These are phyloP conservation scores for Hipparchia semele DNA, from an alignment of 2,888 invertebrate genomes.

Conservation along the genomic window DNA sequence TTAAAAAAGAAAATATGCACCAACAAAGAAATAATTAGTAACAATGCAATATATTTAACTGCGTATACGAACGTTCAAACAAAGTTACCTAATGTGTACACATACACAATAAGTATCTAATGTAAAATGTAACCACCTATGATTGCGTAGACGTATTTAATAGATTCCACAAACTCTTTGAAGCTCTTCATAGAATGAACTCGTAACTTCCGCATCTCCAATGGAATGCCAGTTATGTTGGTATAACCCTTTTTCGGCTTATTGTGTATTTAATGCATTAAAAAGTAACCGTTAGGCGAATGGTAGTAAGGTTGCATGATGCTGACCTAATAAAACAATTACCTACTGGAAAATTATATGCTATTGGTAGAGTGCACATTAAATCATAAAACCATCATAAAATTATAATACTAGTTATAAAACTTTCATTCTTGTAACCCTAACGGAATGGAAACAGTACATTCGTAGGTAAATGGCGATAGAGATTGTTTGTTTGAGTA, in stretches of 20 bases:
- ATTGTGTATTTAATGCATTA: conserved; percentile 44
- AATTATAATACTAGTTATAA: neutral
- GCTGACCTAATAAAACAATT: neutral
- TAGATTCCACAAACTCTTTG: conserved; percentile 13
- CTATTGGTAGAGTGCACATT: neutral
- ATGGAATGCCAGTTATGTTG: conserved; percentile 43
- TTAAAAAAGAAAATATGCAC: neutral
- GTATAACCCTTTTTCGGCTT: conserved; percentile 42
- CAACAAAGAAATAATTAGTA: too few species aligned
- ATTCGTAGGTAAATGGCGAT: too few species aligned
- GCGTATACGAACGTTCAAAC: too few species aligned
- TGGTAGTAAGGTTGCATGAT: conserved; percentile 43
- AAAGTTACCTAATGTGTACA: neutral
- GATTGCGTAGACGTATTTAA: neutral
- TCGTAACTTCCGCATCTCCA: conserved; percentile 29
- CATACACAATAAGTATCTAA: neutral
- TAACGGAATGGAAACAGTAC: too few species aligned
- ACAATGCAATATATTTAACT: too few species aligned
- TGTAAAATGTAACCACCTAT: neutral
- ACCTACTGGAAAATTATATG: neutral
- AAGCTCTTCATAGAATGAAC: conserved; percentile 10
- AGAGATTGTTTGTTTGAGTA: too few species aligned
- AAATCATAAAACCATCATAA: neutral
- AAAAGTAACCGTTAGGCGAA: conserved; percentile 51
- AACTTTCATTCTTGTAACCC: neutral